phyloP scores from a whole-genome alignment of 1,140 invertebrate genomes.

The Bombus affinis region DNA sequence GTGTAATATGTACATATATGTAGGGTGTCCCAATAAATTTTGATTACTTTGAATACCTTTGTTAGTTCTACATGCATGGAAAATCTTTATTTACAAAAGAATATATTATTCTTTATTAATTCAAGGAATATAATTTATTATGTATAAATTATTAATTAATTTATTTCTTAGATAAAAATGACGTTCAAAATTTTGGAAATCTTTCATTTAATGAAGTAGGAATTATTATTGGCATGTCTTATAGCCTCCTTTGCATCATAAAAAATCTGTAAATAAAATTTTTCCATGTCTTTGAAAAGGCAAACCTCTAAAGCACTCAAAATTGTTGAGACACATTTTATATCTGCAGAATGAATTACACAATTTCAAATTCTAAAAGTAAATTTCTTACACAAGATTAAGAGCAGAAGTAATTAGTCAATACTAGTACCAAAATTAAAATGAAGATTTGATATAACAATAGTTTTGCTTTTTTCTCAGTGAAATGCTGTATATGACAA shows the following conservation, averaged over 20 bases:
- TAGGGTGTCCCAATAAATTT: too few relatives aligned
- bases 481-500: too few relatives aligned
- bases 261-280: background rate
- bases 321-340: background rate
- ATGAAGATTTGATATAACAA: too few relatives aligned
- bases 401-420: too few relatives aligned
- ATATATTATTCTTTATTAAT: background rate
- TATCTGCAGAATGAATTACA: background rate
- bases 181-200: too few relatives aligned
- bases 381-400: background rate
- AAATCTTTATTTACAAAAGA: background rate
- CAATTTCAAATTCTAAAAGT: background rate
- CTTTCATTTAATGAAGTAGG: too few relatives aligned
- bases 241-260: background rate
- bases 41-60: background rate
- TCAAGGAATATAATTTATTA: background rate
- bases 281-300: background rate
- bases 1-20: too few relatives aligned
- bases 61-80: background rate
- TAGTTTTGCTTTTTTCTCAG: background rate
- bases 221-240: too few relatives aligned
- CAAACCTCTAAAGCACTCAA: background rate
- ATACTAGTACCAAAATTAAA: too few relatives aligned
- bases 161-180: too few relatives aligned
- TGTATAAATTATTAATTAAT: too few relatives aligned